Conservation (phyloP, 2,113 vertebrate genomes). For the Miniopterus natalensis region DNA sequence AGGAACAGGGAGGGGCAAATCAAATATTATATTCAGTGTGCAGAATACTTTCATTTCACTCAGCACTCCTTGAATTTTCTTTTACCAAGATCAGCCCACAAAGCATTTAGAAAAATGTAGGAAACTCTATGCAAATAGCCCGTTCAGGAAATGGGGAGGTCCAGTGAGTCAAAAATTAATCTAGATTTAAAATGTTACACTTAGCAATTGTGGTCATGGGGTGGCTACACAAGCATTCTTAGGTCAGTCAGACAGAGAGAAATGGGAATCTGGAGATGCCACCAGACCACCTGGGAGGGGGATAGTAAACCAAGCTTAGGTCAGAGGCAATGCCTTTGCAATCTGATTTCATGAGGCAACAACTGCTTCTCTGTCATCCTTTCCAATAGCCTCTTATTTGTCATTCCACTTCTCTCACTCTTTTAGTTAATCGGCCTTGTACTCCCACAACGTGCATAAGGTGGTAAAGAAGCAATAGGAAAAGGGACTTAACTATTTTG, state of each 20-base stretch:
- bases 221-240: not conserved
- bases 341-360: not conserved
- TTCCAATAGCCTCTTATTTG: not conserved
- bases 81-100: not conserved
- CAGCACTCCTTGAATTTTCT: constrained; percentile 27
- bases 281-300: not conserved
- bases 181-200: not conserved
- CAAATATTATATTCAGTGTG: constrained; percentile 46
- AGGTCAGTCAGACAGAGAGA: not conserved
- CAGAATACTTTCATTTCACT: constrained; percentile 52
- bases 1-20: constrained; percentile 9
- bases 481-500: not conserved
- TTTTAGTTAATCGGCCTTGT: not conserved
- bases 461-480: not conserved
- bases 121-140: not conserved
- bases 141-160: not conserved
- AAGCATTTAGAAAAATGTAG: constrained; percentile 8
- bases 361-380: not conserved
- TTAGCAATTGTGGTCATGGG: not conserved
- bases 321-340: not conserved
- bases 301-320: not conserved
- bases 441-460: not conserved
- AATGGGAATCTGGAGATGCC: not conserved
- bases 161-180: not conserved
- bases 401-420: not conserved